Evolutionary conservation across 2,797 vertebrate species (phyloP), one percentile per base, ranked within the genome.

Genomic region (Tinamus major): DNA sequence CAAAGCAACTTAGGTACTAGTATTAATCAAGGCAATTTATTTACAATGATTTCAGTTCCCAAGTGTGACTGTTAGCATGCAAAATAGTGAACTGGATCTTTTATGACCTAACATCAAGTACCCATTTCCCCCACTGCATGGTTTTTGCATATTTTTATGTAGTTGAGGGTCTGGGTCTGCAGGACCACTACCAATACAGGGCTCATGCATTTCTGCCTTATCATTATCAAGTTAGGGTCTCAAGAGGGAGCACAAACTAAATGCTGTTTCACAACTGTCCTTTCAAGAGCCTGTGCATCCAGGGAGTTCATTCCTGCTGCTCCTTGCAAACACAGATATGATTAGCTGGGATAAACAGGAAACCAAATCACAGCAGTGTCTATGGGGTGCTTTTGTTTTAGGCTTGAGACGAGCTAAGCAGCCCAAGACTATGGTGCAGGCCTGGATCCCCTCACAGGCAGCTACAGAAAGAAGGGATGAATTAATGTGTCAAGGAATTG

Each of bases 261-360:
- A n/a, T 0, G 3, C 27, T 75, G 33, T 61, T 64, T 79, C 72
- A 71, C 49, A 88, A 74, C 74, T 3, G 2, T 49, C 44, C 59
- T 86, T 64, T 80, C 21, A 65, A 55, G 67, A 33, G 63, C 20
- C 20, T 1, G 7, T 7, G 35, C 63, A 95, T 84, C 63, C 77
- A 96, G 51, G 74, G 48, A 91, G 76, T 93, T 87, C 76, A 33
- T 55, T 96, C 61, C 71, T 69, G 81, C 67, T 81, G 79, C 63
- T 79, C 51, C 85, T 92, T 0, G 0, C 33, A 48, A 84, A 90
- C 74, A 87, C 79, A 39, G 2, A 88, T 18, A 75, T 76, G 94
- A 90, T 75, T 55, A 93, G 68, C 61, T 75, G 75, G 80, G 92
- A 87, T 79, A 78, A 93, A 93, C 79, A 90, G 71, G 91, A 89